Evolutionary conservation across 2,888 invertebrate genomes (phyloP), one percentile per base, ranked within the genome.

Genomic region (Agrotis segetum): DNA sequence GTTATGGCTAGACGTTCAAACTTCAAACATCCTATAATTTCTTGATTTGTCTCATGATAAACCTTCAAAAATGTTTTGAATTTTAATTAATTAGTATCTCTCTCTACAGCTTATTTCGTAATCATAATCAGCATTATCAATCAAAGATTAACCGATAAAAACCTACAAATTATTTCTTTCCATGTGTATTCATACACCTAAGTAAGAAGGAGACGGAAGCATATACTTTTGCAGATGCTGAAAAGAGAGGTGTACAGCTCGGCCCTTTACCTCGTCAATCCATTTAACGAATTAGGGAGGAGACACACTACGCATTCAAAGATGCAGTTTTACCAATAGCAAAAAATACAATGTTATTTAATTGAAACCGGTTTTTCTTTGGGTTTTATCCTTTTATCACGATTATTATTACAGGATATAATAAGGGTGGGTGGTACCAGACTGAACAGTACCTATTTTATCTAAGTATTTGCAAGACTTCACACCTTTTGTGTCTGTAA

Each of bases 261-360:
- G 62, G 66, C 72, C 61, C 64, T 74, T 74, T 85, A 78, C 81
- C 69, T 83, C 44, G 61, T 72, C 78, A 71, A 75, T 76, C 63
- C 60, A 78, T 73, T 74, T 69, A 62, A 53, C 59, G 53, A 64
- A 85, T 82, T 63, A 85, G 70, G 85, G 14, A 64, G 69, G 85
- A 63, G 82, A 61, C 50, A 77, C 70, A 85, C 81, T 19, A 44
- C 49, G 73, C 21, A 13, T 34, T 5, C 49, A 7, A 16, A 62
- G 46, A 49, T 66, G 21, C 46, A 58, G 61, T 71, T 67, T 60
- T 58, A 53, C 21, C 17, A 62, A 61, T 47, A 55, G 6, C 34
- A 21, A 24, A 75, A 72, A 53, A 21, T 56, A 17, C 46, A 65
- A 73, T 2, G 14, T 44, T 62, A 3, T 60, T 71, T 52, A 6